Evolutionary conservation across 2,113 vertebrate species (phyloP).

Genomic region (Cebus imitator): DNA sequence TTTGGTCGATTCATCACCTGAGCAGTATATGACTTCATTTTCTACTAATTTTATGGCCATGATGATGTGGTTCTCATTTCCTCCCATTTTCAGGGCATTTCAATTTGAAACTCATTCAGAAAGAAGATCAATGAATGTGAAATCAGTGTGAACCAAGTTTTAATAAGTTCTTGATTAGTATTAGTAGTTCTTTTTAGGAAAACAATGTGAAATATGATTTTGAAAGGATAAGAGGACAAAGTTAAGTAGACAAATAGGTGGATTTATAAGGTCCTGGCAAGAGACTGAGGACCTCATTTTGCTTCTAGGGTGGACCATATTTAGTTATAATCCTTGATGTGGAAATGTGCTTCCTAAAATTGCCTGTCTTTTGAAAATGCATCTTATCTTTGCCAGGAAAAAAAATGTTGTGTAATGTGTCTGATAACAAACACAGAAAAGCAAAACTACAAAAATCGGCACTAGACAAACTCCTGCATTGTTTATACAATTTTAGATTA

Average conservation of each 20-base stretch:
- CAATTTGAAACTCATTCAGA: slow-evolving; percentile 4
- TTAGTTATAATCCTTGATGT: background rate
- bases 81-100: background rate
- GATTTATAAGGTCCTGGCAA: background rate
- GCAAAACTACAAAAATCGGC: background rate
- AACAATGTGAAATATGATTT: background rate
- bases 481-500: background rate
- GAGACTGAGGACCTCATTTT: background rate
- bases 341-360: background rate
- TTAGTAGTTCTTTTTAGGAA: background rate
- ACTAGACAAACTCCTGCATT: background rate
- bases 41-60: background rate
- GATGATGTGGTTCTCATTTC: background rate
- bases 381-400: background rate
- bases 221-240: background rate
- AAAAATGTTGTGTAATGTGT: background rate
- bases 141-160: background rate
- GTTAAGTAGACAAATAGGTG: background rate
- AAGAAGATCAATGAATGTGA: background rate
- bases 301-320: background rate
- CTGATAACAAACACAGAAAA: background rate
- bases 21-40: background rate
- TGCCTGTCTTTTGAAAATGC: background rate
- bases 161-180: background rate
- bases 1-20: too few species aligned